Conservation (phyloP, 2,797 vertebrate genomes). For the Prionace glauca region DNA sequence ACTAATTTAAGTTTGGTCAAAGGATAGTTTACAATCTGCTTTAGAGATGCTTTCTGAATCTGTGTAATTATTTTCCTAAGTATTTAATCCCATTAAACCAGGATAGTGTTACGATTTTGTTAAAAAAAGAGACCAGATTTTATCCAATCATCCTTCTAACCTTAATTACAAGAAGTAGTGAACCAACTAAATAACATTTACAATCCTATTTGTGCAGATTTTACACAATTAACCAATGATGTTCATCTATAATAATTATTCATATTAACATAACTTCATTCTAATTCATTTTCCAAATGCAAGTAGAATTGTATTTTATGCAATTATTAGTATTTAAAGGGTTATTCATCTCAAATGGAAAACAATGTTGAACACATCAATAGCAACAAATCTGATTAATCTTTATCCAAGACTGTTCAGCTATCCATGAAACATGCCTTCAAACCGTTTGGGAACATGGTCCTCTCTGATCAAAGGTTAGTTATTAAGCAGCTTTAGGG, state of each 20-base stretch:
- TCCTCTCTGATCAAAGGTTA: constrained; percentile 36
- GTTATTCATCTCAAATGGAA: background rate
- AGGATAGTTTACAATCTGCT: background rate
- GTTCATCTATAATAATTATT: background rate
- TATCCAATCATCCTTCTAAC: background rate
- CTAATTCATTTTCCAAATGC: background rate
- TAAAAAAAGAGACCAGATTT: background rate
- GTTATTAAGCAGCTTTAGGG: constrained; percentile 41
- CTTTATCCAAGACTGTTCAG: constrained; percentile 13
- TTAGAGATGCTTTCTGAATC: background rate
- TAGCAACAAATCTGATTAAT: constrained; percentile 9
- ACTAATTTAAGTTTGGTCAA: constrained; percentile 1
- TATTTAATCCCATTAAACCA: background rate
- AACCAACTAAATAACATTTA: background rate
- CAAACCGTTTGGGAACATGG: constrained; percentile 5
- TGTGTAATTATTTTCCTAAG: background rate
- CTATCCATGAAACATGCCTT: constrained; percentile 19
- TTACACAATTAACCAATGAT: background rate
- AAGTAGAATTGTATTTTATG: background rate
- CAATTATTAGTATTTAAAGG: background rate
- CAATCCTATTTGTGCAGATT: background rate
- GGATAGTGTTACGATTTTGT: background rate
- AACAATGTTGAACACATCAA: background rate
- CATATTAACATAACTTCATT: background rate
- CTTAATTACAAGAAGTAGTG: background rate